Percentiles rank a stretch among this genome's conserved stretches.
phyloP scores from a whole-genome alignment of 2,113 vertebrate genomes.

The Ginglymostoma cirratum region DNA sequence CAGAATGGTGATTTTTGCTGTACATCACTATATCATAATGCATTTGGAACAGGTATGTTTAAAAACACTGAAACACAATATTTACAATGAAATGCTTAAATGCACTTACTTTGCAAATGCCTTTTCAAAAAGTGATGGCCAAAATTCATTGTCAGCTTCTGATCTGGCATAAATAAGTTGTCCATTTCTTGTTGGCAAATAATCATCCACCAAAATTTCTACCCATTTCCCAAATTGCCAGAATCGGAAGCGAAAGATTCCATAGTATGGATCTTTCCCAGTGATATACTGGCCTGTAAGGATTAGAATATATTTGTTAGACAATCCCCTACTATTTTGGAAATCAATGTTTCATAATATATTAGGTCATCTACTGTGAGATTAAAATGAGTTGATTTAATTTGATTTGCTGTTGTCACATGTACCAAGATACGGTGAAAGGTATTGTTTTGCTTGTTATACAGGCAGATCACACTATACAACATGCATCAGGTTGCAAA shows the following conservation, averaged over 20 bases:
- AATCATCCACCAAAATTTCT: constrained; percentile 39
- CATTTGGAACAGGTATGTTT: not conserved
- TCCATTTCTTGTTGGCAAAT: constrained; percentile 31
- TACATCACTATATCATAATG: not conserved
- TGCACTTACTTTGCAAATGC: constrained; percentile 38
- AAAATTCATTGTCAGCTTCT: constrained; percentile 30
- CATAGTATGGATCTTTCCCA: not conserved
- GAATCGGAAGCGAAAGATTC: constrained; percentile 36
- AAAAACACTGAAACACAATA: not conserved
- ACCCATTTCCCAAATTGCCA: constrained; percentile 39
- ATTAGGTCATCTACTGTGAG: not conserved
- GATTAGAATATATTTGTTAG: not conserved
- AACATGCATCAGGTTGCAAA: too few relatives aligned
- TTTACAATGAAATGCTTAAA: not conserved
- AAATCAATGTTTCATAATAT: not conserved
- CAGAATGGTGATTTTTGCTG: too few relatives aligned
- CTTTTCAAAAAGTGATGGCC: constrained; percentile 38
- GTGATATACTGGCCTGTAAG: constrained; percentile 31
- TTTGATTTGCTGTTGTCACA: not conserved
- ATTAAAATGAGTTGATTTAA: not conserved
- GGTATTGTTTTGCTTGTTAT: too few relatives aligned
- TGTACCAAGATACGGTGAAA: too few relatives aligned
- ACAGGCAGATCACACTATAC: too few relatives aligned
- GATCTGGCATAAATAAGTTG: constrained; percentile 36
- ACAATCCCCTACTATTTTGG: not conserved